A percentile compares a stretch with the other conserved stretches of the same genome.
These are phyloP conservation scores for Apostichopus leukothele DNA, from an alignment of 53 echinoderm and acorn worm species.

Conservation along the genomic window DNA sequence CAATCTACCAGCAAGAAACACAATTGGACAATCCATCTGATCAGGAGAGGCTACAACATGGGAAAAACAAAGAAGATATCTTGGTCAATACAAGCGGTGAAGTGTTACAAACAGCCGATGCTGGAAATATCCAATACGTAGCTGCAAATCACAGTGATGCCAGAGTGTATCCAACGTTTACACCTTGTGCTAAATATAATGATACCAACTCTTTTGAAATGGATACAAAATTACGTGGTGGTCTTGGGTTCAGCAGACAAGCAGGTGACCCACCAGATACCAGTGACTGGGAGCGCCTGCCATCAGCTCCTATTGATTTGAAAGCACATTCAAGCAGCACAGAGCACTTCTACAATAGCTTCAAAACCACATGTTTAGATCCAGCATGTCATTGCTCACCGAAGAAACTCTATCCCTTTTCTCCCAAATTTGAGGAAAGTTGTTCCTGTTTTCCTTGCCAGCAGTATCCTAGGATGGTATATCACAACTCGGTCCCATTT, in stretches of 20 bases:
- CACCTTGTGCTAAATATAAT: not conserved
- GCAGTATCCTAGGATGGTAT: not conserved
- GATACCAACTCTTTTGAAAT: not conserved
- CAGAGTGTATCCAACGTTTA: not conserved
- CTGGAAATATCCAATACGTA: not conserved
- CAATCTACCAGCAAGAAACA: not conserved
- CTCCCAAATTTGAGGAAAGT: slow-evolving; percentile 15
- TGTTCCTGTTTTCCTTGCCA: slow-evolving; percentile 15
- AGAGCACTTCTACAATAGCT: not conserved
- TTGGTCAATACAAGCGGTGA: not conserved
- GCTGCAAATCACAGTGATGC: not conserved
- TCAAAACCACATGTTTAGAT: not conserved
- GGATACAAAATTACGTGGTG: not conserved
- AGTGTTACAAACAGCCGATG: not conserved
- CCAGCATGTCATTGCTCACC: slow-evolving; percentile 18
- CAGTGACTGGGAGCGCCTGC: not conserved
- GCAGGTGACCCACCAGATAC: not conserved
- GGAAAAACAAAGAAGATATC: not conserved
- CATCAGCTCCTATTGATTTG: not conserved
- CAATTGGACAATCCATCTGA: not conserved
- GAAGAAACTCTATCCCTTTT: not conserved
- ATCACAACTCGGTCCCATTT: not conserved
- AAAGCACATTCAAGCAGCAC: not conserved
- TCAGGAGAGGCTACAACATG: not conserved
- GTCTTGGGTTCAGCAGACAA: not conserved